Evolutionary conservation across 2,113 vertebrate genomes (phyloP).

Genomic region (cat (Felis catus)): F.catus_Fca126_mat1.0 CM031428.1:54132001-54132500

Average conservation of each 20-base stretch:
- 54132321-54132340: conserved; percentile 86
- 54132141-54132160: conserved; percentile 82
- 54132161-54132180: conserved; percentile 82
- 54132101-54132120: neutral
- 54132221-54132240: conserved; percentile 81
- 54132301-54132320: conserved; percentile 79
- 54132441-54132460: conserved; percentile 76
- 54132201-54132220: conserved; percentile 73
- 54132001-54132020: conserved; percentile 99
- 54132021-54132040: conserved; percentile 97
- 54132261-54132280: conserved; percentile 78
- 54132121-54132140: conserved; percentile 61
- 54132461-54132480: conserved; percentile 46
- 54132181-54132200: conserved; percentile 77
- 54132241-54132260: conserved; percentile 82
- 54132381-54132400: conserved; percentile 86
- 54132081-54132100: conserved; percentile 77
- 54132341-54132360: conserved; percentile 87
- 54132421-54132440: conserved; percentile 81
- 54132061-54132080: conserved; percentile 89
- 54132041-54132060: conserved; percentile 97
- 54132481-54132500: neutral
- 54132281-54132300: conserved; percentile 61
- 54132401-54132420: conserved; percentile 79
- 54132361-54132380: conserved; percentile 85